Evolutionary conservation across 2,797 vertebrate genomes (phyloP).

Genomic region (Acanthis flammea): DNA sequence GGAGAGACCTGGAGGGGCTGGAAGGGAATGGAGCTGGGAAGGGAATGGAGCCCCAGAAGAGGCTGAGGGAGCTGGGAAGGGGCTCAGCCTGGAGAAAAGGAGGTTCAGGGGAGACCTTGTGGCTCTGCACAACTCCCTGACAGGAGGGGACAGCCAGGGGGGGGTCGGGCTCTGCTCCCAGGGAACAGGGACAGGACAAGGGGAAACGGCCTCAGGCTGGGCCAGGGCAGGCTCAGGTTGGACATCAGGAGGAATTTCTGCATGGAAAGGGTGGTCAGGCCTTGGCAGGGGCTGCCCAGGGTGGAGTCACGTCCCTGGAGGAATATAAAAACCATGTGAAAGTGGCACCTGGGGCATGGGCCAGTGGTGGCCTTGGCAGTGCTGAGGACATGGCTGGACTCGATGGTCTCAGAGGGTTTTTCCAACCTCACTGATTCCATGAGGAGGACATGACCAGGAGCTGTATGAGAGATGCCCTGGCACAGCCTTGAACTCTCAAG

Average conservation of each 20-base stretch:
- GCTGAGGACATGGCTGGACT: background rate
- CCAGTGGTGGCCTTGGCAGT: background rate
- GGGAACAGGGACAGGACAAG: background rate
- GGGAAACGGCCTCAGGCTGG: background rate
- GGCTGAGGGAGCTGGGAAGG: background rate
- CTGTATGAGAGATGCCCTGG: background rate
- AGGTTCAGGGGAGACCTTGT: background rate
- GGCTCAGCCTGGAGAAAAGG: background rate
- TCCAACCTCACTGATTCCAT: background rate
- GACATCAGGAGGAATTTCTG: accelerated
- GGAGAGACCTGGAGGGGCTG: background rate
- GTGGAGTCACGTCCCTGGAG: background rate
- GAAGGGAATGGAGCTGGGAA: background rate
- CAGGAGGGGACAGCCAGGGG: background rate
- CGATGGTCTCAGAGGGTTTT: background rate
- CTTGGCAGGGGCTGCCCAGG: background rate
- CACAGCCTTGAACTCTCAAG: background rate
- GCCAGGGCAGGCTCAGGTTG: background rate
- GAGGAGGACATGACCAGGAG: background rate
- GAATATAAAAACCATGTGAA: background rate
- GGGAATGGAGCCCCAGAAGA: background rate
- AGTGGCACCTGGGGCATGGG: background rate
- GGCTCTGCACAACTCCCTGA: background rate
- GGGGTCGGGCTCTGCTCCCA: background rate
- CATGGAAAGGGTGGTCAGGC: accelerated